Percentiles rank a stretch among this genome's conserved stretches.
Conservation (phyloP, 2,797 vertebrate species). For the Rhinatrema bivittatum region DNA sequence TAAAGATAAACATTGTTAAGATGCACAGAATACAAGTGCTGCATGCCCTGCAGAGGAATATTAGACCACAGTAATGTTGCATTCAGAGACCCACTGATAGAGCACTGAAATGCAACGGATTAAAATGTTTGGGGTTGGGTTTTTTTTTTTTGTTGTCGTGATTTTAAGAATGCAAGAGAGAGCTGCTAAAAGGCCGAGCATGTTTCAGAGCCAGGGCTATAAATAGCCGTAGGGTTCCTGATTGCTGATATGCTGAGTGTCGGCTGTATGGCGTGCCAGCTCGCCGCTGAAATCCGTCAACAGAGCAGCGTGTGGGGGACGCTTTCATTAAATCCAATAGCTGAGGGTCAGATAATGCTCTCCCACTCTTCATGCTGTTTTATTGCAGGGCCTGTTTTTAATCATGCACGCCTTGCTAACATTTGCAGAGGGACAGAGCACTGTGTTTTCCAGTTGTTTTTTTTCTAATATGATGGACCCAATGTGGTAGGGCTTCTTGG, state of each 20-base stretch:
- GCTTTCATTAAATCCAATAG: no score
- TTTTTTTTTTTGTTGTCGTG: not conserved
- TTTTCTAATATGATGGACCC: no score
- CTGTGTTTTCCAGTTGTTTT: no score
- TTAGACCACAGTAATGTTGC: not conserved
- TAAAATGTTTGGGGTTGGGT: not conserved
- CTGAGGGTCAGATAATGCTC: no score
- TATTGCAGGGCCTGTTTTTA: no score
- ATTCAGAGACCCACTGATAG: not conserved
- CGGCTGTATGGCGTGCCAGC: constrained; percentile 9
- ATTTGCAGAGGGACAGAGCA: no score
- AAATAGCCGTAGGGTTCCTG: constrained; percentile 10
- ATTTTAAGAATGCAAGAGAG: constrained; percentile 1
- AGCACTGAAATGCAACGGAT: not conserved
- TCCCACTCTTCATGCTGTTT: no score
- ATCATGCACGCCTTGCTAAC: no score
- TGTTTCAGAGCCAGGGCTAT: not conserved
- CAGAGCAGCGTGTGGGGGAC: constrained; percentile 1
- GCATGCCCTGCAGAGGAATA: not conserved
- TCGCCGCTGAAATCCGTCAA: constrained; percentile 1
- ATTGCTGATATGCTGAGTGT: constrained; percentile 6
- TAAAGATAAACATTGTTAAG: no score
- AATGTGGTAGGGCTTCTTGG: no score
- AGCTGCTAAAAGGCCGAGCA: not conserved
- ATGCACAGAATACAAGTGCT: no score